A percentile compares a stretch with the other conserved stretches of the same genome.
These are phyloP conservation scores for Venusia cambrica DNA, from an alignment of 2,888 invertebrate species.

Conservation along the genomic window DNA sequence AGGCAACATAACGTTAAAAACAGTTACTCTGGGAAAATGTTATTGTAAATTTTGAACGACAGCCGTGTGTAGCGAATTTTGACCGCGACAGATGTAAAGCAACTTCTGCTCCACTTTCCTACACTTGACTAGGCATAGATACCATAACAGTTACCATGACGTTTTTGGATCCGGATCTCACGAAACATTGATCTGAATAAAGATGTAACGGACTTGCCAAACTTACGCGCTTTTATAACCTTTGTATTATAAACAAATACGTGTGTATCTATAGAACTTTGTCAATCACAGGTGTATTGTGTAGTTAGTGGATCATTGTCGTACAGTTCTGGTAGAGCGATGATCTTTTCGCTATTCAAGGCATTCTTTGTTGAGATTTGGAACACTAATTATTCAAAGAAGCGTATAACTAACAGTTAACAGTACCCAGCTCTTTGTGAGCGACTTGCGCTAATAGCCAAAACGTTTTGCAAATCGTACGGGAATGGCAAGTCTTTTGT, in stretches of 20 bases:
- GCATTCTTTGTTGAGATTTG: conserved; percentile 39
- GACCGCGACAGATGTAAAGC: not conserved
- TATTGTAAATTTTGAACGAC: not conserved
- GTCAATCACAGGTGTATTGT: conserved; percentile 53
- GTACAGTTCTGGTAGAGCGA: no score
- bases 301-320: no score
- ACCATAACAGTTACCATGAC: not conserved
- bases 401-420: no score
- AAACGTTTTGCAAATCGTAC: no score
- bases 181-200: conserved; percentile 53
- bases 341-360: conserved; percentile 37
- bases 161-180: conserved; percentile 46
- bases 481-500: no score
- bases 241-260: conserved; percentile 33
- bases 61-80: not conserved
- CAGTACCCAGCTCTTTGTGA: no score
- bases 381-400: conserved; percentile 40
- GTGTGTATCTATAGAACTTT: conserved; percentile 37
- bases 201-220: conserved; percentile 52
- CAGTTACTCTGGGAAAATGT: no score
- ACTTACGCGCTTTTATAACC: conserved; percentile 22
- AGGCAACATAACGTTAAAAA: no score
- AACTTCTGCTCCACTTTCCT: not conserved
- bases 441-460: no score
- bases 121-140: no score